A percentile compares a stretch with the other conserved stretches of the same genome.
Conservation (phyloP, 2,113 vertebrate species). For the Psammodynastes pulverulentus region DNA sequence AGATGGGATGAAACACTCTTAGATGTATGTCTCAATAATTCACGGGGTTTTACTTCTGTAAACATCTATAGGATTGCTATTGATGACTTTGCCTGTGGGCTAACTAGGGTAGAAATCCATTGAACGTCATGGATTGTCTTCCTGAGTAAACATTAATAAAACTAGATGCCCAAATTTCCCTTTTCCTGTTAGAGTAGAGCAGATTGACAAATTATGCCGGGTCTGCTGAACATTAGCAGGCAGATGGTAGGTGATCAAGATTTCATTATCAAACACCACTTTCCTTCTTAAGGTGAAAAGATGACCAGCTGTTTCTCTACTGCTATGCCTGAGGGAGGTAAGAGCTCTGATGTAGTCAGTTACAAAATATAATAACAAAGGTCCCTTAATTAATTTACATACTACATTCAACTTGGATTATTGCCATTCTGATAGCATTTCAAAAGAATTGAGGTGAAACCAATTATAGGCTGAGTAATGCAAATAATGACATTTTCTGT, state of each 20-base stretch:
- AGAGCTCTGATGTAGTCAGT: constrained; percentile 18
- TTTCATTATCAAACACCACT: constrained; percentile 61
- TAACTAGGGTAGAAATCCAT: not conserved
- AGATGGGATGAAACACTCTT: not conserved
- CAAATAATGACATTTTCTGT: constrained; percentile 28
- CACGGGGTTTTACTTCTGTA: not conserved
- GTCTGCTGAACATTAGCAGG: constrained; percentile 43
- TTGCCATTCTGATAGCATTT: constrained; percentile 33
- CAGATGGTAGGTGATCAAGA: constrained; percentile 63
- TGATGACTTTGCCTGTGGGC: not conserved
- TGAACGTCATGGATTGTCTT: not conserved
- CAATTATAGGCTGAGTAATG: constrained; percentile 20
- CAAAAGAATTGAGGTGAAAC: constrained; percentile 21
- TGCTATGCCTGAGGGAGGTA: constrained; percentile 27
- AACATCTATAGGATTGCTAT: not conserved
- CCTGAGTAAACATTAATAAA: not conserved
- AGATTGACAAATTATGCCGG: constrained; percentile 45
- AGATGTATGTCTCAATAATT: not conserved
- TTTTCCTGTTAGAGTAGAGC: constrained; percentile 12
- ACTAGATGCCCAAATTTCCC: not conserved
- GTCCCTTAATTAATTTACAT: constrained; percentile 26
- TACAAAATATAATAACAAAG: constrained; percentile 14
- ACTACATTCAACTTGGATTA: not conserved
- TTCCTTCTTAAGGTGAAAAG: constrained; percentile 51
- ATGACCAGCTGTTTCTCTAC: constrained; percentile 58